Base-by-base conservation (phyloP, 1,140 invertebrate genomes). In the Drosophila serrata region DNA sequence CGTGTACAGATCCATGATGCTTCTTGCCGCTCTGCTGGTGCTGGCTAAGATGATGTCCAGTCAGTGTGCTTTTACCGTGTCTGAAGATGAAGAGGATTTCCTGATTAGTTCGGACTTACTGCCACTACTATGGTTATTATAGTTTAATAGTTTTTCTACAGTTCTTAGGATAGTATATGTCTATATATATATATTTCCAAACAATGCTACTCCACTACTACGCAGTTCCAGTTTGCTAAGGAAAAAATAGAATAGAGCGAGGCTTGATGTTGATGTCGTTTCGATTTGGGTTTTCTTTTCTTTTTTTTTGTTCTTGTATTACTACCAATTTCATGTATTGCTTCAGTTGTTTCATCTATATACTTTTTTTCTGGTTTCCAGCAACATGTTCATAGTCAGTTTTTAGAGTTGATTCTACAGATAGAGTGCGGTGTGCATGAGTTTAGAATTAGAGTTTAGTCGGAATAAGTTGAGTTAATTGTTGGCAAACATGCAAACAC, bases 311-410 rank as follows among this genome's bases (percentile, higher is more conserved):
- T 31, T n/a, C n/a, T 74, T 80, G 42, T 45, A 72, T 81, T 40
- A 46, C 57, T 61, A 79, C 81, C 86, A 90, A 90, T 90, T 82
- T 79, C 70, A 72, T 81, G 81, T 79, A 81, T 90, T 78, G 75
- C 61, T 53, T 72, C 49, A 53, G 55, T 55, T 29, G 64, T 31
- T 55, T 55, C 37, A 24, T 55, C 15, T 43, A 31, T 49, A 13
- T 45, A 19, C 27, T 55, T 49, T 65, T 61, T 68, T 63, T 69
- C 63, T 56, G 63, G 80, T 78, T 76, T 76, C 49, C 85, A 85
- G 90, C 90, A 86, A 90, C 90, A 91, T 91, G 90, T 91, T 91
- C 90, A 91, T 91, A 91, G 90, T 86, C 90, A 85, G 90, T 85
- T 69, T 87, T 74, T 79, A 85, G 74, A 85, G 63, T 68, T 74